These are phyloP conservation scores for Indicator indicator DNA, from an alignment of 2,113 vertebrate species.

Conservation along the genomic window DNA sequence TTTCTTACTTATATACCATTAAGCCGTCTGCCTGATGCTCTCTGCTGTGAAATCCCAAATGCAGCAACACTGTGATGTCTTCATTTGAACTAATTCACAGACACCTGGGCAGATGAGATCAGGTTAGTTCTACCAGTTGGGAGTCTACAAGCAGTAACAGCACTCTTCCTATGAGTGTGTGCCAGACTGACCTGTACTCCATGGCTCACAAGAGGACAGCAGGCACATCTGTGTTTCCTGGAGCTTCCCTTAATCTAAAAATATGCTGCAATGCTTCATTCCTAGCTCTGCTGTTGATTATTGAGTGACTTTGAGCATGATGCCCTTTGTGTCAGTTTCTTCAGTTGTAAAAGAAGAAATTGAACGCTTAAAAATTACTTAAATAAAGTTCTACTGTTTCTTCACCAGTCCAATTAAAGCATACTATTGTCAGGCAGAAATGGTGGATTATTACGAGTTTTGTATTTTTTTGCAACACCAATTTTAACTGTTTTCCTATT, in stretches of 20 bases:
- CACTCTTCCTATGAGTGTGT: not conserved
- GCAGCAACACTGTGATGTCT: fast-evolving
- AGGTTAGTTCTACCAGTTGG: not conserved
- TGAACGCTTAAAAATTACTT: not conserved
- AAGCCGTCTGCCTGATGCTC: not conserved
- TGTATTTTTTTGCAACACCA: not conserved
- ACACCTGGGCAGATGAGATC: not conserved
- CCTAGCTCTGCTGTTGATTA: not conserved
- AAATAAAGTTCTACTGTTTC: not conserved
- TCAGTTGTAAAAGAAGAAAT: not conserved
- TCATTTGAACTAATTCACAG: not conserved
- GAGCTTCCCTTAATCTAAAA: not conserved
- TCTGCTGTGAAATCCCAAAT: not conserved
- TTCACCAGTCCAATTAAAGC: not conserved
- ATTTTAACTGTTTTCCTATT: not conserved
- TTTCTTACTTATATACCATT: not conserved
- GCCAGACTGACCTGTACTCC: not conserved
- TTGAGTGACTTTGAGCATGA: not conserved
- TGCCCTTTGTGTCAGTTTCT: not conserved
- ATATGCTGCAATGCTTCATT: not conserved
- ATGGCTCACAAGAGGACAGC: not conserved
- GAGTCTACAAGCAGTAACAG: not conserved
- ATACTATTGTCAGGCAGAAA: not conserved
- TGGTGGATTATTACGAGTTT: not conserved
- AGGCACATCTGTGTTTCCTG: not conserved